Base-by-base conservation (phyloP, 1,140 invertebrate genomes). In the Mamestra configurata region DNA sequence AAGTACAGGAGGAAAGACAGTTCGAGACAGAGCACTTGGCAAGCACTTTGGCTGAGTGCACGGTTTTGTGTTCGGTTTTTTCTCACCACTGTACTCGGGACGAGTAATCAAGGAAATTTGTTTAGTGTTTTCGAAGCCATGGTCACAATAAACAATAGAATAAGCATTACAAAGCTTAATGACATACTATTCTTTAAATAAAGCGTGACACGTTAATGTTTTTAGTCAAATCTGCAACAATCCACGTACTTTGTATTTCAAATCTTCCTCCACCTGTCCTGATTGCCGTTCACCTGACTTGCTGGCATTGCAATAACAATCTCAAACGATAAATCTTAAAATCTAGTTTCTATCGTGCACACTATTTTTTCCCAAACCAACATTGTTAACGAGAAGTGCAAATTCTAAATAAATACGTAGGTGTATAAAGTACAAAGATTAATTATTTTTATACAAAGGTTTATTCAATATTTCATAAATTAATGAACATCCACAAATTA, bases 391-490 rank as follows among this genome's bases (percentile, higher is more conserved):
- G 10, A 22, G 10, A 22, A 20, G 61, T 66, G 61, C 61, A 66
- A 35, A 20, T 20, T 40, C n/a, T n/a, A 64, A 20, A 0, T 20
- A 6, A 49, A 43, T 31, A 10, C n/a, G 18, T 66, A n/a, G 35
- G 35, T 66, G 59, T n/a, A 40, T 66, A 20, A 66, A 66, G 40
- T 66, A 66, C n/a, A 66, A 66, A 66, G 35, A 66, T 66, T 37
- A 20, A 27, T 66, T 40, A 1, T 43, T 40, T 22, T 66, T 20
- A 49, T 49, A 11, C 1, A 13, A n/a, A n/a, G 6, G 13, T 49
- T 49, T n/a, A 15, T 4, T 49, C 4, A 49, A 66, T 40, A 40
- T 66, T 66, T 40, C 27, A 40, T 22, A 37, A 40, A 40, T 20
- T 24, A 31, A 59, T 59, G 1, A 27, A 59, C 24, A 75, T 7